phyloP scores from a whole-genome alignment of 2,113 vertebrate species.

The Percopsis transmontana region DNA sequence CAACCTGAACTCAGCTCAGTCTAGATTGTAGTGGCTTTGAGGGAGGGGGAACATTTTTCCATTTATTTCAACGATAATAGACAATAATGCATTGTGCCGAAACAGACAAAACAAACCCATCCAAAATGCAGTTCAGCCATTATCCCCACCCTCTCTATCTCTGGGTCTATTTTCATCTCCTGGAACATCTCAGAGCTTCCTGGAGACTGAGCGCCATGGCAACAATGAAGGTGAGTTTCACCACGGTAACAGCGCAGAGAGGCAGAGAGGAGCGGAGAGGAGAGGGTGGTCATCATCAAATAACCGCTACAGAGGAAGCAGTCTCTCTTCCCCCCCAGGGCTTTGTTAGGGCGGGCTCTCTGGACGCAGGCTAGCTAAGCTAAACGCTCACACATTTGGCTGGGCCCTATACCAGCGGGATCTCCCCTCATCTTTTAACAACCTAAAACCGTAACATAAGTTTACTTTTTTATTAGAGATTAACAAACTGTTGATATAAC shows the following conservation, averaged over 20 bases:
- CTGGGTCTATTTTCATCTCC: neutral
- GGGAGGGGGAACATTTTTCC: too few relatives aligned
- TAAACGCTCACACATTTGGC: too few relatives aligned
- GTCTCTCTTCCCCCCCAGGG: neutral
- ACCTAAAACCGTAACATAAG: too few relatives aligned
- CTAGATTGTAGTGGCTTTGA: too few relatives aligned
- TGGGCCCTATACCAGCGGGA: too few relatives aligned
- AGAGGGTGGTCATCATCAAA: neutral
- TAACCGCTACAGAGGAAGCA: neutral
- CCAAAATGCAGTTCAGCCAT: neutral
- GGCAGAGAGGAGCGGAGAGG: neutral
- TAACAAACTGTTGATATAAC: too few relatives aligned
- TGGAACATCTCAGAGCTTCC: neutral
- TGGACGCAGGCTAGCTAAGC: too few relatives aligned
- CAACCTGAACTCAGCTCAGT: too few relatives aligned
- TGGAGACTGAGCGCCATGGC: slow-evolving; percentile 1
- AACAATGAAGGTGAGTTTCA: neutral
- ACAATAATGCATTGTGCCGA: neutral
- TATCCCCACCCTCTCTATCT: neutral
- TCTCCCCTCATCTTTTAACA: too few relatives aligned
- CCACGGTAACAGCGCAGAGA: neutral
- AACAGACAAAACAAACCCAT: neutral
- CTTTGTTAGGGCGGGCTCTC: neutral
- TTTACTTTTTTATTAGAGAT: too few relatives aligned
- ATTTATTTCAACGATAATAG: too few relatives aligned